Conservation (phyloP, 2,113 vertebrate genomes). For the Menura novaehollandiae region DNA sequence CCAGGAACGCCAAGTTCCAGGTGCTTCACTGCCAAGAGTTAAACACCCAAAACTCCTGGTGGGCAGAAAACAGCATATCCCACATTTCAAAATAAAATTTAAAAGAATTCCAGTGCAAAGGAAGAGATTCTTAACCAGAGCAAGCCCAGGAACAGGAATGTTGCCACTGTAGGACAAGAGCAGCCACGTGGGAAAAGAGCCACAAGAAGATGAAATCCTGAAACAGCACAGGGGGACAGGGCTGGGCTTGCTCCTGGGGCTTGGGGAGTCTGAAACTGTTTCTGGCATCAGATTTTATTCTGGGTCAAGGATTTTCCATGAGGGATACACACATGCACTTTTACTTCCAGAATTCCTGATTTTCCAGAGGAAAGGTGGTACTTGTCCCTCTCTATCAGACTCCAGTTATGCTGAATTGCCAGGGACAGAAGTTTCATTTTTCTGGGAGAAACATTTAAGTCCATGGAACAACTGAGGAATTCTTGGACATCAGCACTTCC, state of each 20-base stretch:
- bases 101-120: neutral
- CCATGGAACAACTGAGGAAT: neutral
- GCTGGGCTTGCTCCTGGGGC: neutral
- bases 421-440: neutral
- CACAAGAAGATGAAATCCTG: neutral
- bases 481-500: neutral
- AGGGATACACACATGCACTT: neutral
- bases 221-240: neutral
- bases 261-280: neutral
- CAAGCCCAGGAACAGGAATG: neutral
- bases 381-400: neutral
- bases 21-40: neutral
- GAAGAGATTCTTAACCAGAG: neutral
- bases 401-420: neutral
- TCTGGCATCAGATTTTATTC: neutral
- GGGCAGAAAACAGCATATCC: neutral
- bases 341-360: neutral
- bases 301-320: neutral
- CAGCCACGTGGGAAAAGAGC: fast-evolving
- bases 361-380: neutral
- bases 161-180: fast-evolving
- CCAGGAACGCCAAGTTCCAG: neutral
- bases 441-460: neutral
- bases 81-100: neutral
- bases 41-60: neutral